A percentile compares a stretch with the other conserved stretches of the same genome.
These are phyloP conservation scores for Ovis aries DNA, from an alignment of 2,113 vertebrate genomes.

Conservation along the genomic window ARS-UI_Ramb_v3.0 NC_056062.1:2026501-2027000, in stretches of 20 bases:
- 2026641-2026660: not conserved
- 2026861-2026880: not conserved
- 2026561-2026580: not conserved
- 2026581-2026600: not conserved
- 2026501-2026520: rapidly evolving
- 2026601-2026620: rapidly evolving
- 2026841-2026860: not conserved
- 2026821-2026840: not conserved
- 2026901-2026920: not conserved
- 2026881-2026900: not conserved
- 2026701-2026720: not conserved
- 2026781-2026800: not conserved
- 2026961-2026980: not conserved
- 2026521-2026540: not conserved
- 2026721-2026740: not conserved
- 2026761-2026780: not conserved
- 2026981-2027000: not conserved
- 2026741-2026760: rapidly evolving
- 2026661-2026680: not conserved
- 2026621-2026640: not conserved
- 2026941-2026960: rapidly evolving
- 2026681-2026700: rapidly evolving
- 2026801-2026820: not conserved
- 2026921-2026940: not conserved
- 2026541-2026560: not conserved